phyloP scores from a whole-genome alignment of 2,113 vertebrate species.

The Chamaetylas fuelleborni region DNA sequence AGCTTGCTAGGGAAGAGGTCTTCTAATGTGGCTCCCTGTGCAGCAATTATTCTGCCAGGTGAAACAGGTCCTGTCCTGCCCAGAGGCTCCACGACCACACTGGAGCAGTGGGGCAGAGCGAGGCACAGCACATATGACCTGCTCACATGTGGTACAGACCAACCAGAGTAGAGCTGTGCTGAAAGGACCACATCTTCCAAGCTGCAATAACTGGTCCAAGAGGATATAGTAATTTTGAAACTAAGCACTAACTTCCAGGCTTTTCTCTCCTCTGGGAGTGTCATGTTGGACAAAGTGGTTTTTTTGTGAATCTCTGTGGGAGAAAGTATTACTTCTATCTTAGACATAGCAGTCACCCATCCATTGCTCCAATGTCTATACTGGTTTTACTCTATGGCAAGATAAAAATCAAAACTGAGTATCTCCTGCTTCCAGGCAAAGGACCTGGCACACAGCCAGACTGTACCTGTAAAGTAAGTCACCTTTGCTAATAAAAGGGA shows the following conservation, averaged over 20 bases:
- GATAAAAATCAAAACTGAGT: neutral
- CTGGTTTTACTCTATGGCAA: neutral
- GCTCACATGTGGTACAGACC: neutral
- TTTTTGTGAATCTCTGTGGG: neutral
- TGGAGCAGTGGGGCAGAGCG: rapidly evolving
- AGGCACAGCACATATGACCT: neutral
- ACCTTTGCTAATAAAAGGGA: neutral
- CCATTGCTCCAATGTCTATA: neutral
- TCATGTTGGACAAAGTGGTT: rapidly evolving
- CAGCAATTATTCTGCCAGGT: neutral
- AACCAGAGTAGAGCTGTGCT: neutral
- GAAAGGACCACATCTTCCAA: neutral
- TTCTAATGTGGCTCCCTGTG: rapidly evolving
- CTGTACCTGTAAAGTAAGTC: neutral
- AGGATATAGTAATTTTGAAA: neutral
- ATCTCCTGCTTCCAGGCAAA: neutral
- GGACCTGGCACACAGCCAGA: neutral
- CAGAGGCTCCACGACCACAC: neutral
- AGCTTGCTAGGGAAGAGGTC: neutral
- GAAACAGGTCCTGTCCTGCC: neutral
- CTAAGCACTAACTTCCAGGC: neutral
- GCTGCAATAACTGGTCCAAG: neutral
- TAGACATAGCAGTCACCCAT: neutral
- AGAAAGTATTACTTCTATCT: neutral
- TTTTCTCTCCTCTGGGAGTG: neutral